Evolutionary conservation across 2,888 invertebrate species (phyloP), one percentile per base, ranked within the genome.

Genomic region (Matsumyia berberina): DNA sequence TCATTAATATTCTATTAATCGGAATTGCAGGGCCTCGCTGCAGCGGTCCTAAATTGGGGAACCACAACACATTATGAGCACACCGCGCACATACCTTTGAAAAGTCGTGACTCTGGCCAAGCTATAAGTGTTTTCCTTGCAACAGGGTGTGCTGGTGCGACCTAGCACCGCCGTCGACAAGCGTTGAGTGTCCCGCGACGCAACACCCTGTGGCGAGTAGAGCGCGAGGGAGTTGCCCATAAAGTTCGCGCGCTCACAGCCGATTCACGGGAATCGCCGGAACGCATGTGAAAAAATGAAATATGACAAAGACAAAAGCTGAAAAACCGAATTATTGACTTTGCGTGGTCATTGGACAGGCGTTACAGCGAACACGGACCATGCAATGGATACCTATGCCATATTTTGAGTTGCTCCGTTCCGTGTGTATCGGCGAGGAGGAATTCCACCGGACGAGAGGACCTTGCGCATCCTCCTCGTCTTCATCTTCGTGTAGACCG

Each of bases 1-100:
- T 87, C 86, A 87, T 87, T 87, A 87, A 87, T 86, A 87, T 86
- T 86, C 86, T 86, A 87, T 86, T 83, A 83, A 83, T 79, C 83
- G 83, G 83, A 83, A 83, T 79, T 79, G 79, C 69, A 44, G 79
- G 73, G 46, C 42, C 53, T 64, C 58, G 58, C 55, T 57, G 67
- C 67, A n/a, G 69, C 72, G 69, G 51, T 83, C 79, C 83, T 79
- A 79, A 83, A 83, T 83, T 83, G 79, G 83, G 73, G 73, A 83
- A 74, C 58, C 66, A 62, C 67, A 60, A 49, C 66, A 73, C 78
- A 82, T 77, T 69, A 81, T 76, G 70, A 57, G 72, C 72, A 33
- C 72, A 51, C 55, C 72, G 64, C 74, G 55, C 67, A 49, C 73
- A 83, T 83, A 83, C 57, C 66, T 78, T 62, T 73, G 29, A 64